Base-by-base conservation (phyloP, 1,140 invertebrate genomes). In the Hyles euphorbiae region DNA sequence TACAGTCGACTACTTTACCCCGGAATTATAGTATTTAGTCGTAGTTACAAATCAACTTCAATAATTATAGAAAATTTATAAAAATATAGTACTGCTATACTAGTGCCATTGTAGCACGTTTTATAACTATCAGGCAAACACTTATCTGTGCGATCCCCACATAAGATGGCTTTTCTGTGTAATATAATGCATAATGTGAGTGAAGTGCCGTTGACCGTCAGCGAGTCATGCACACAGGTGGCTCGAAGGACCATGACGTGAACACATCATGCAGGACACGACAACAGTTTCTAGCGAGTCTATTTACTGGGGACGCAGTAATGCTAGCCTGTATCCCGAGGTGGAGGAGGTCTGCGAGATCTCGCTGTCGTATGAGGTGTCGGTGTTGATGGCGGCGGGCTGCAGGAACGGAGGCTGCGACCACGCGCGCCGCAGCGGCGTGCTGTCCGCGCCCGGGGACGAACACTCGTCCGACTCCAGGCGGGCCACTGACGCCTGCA, bases 361-460 rank as follows among this genome's bases (percentile, higher is more conserved):
- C 61, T 96, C 95, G 67, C 95, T 95, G 74, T 96, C 94, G 92
- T 94, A 96, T 0, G 94, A 95, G 6, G 92, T 91, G 78, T 93
- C 92, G 5, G 89, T 72, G 76, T 72, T 61, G 34, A 65, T 53
- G 71, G 61, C 75, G 74, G 70, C 64, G 59, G 78, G 78, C 64
- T 70, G 74, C 40, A 75, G 76, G 32, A 83, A 67, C 9, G 78
- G 80, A 3, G 68, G 51, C 66, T 45, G 76, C 59, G 84, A 80
- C 48, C 74, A 78, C 12, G 78, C 69, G 36, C 80, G 75, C 5
- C 82, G 70, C 34, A 72, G 63, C 22, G 81, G 77, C 34, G 87
- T 69, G 36, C 69, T 58, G 46, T 80, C 76, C 12, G 69, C 53
- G 10, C 76, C 70, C 44, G 83, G 81, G 5, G 79, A 88, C 2